These are phyloP conservation scores for Columba guinea DNA, from an alignment of 2,797 vertebrate genomes.

Conservation along the genomic window DNA sequence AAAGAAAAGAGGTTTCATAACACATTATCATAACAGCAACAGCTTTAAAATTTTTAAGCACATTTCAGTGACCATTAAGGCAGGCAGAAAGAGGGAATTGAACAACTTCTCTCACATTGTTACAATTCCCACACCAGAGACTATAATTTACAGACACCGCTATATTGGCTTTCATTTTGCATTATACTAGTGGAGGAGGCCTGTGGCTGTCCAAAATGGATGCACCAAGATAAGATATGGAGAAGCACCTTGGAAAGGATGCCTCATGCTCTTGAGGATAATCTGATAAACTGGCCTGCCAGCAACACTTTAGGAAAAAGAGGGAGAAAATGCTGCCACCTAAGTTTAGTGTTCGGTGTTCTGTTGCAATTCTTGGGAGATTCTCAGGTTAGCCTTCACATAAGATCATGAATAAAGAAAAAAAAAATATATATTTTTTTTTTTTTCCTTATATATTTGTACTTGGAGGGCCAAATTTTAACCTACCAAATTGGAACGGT, in stretches of 20 bases:
- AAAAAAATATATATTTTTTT: not conserved
- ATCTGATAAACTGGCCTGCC: not conserved
- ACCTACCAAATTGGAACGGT: not conserved
- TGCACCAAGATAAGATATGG: not conserved
- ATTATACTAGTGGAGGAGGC: not conserved
- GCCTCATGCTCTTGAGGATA: not conserved
- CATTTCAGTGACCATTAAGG: not conserved
- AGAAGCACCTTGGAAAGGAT: not conserved
- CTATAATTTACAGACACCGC: not conserved
- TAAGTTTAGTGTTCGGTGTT: not conserved
- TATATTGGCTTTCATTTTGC: not conserved
- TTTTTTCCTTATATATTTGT: not conserved
- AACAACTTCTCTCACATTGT: not conserved
- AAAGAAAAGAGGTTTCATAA: constrained; percentile 10
- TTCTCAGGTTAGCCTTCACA: not conserved
- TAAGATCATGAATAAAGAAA: not conserved
- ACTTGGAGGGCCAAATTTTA: not conserved
- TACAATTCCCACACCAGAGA: not conserved
- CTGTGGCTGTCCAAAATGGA: not conserved
- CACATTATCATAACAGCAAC: constrained; percentile 24
- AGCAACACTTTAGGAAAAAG: not conserved
- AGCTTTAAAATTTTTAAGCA: constrained; percentile 15
- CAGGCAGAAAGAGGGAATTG: not conserved
- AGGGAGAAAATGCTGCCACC: not conserved
- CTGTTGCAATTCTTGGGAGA: not conserved